Evolutionary conservation across 1,140 invertebrate species (phyloP), one percentile per base, ranked within the genome.

Genomic region (Rhagoletis pomonella): DNA sequence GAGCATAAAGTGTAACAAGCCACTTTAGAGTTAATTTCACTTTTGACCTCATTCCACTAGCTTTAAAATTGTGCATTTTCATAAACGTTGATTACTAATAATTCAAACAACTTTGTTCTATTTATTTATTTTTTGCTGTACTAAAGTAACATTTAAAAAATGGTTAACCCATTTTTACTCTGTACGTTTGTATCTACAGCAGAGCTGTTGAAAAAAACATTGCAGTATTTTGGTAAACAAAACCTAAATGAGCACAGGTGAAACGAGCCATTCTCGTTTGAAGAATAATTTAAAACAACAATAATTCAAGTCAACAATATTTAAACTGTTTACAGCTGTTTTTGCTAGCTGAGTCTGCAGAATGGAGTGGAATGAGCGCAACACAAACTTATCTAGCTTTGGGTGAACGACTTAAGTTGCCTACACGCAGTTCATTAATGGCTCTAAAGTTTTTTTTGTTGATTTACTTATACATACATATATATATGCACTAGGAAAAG

Each of bases 181-280:
- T 29, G 29, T 29, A 29, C 29, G 29, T 29, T 29, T 29, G 29
- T 29, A 42, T 73, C 39, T 73, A 42, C 17, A 73, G 29, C 39
- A 55, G 65, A 14, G 39, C 29, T 5, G 65, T 14, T 69, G 4
- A 14, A 47, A 73, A 44, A 42, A 55, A 55, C 50, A 55, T 73
- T 73, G 39, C 44, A 73, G 7, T 12, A 47, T 73, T 73, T 73
- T 47, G 17, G 67, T 73, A 73, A 73, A 73, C 67, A 73, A 67
- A 73, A 29, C 29, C 39, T 47, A 73, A 73, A 47, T 12, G 67
- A 44, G 67, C 42, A 73, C 67, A 73, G 14, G 42, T 47, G 42
- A 73, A 73, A 73, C 39, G 14, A 39, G 7, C 12, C 42, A 12
- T 29, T 73, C 42, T 73, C 7, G 14, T 47, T 44, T 47, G 67